phyloP scores from a whole-genome alignment of 2,797 vertebrate genomes.

The Tenualosa thibaudeaui region DNA sequence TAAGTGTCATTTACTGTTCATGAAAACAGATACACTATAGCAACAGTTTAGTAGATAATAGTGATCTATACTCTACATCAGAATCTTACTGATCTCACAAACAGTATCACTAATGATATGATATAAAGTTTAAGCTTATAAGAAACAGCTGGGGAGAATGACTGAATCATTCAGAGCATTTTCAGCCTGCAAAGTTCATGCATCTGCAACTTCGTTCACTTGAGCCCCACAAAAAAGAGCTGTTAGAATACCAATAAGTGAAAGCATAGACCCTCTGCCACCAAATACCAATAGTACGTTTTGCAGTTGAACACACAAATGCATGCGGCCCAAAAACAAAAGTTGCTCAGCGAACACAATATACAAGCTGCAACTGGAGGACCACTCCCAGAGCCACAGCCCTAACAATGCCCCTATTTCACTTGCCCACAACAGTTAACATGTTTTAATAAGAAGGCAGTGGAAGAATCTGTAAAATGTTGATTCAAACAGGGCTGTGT shows the following conservation, averaged over 20 bases:
- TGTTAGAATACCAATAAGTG: background rate
- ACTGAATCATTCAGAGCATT: background rate
- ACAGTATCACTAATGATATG: background rate
- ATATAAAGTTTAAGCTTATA: background rate
- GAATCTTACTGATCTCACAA: background rate
- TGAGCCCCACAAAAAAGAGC: background rate
- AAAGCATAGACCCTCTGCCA: background rate
- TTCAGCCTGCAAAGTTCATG: background rate
- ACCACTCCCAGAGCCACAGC: constrained; percentile 4
- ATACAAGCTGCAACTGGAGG: background rate
- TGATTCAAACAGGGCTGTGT: constrained; percentile 31
- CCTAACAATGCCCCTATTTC: constrained; percentile 21
- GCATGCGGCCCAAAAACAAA: background rate
- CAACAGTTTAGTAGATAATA: background rate
- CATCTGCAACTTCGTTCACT: background rate
- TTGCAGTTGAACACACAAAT: background rate
- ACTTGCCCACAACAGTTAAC: constrained; percentile 31
- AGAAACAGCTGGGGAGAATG: background rate
- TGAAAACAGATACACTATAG: background rate
- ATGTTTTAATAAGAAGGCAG: constrained; percentile 37
- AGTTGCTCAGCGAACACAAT: background rate
- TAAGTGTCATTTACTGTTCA: background rate
- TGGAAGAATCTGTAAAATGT: constrained; percentile 36
- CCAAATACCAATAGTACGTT: background rate
- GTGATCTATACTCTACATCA: background rate